Evolutionary conservation across 2,888 invertebrate genomes (phyloP).

Genomic region (Allophyes oxyacanthae): DNA sequence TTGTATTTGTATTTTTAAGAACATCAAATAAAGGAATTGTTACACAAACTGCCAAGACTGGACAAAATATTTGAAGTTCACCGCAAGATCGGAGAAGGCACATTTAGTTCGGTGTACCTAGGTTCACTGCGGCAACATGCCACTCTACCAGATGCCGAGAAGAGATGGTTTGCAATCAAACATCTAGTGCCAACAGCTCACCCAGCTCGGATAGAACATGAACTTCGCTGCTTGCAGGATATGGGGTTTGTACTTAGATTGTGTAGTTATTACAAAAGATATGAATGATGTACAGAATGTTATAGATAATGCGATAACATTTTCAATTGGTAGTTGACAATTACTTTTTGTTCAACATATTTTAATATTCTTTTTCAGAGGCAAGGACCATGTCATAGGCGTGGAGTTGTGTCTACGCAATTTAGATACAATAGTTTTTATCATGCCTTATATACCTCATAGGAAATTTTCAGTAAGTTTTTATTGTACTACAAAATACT

Average conservation of each 20-base stretch:
- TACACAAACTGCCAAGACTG: slow-evolving; percentile 89
- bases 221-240: slow-evolving; percentile 93
- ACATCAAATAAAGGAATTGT: slow-evolving; percentile 80
- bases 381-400: slow-evolving; percentile 94
- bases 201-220: slow-evolving; percentile 94
- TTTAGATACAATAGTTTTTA: slow-evolving; percentile 94
- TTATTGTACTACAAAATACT: too few species aligned
- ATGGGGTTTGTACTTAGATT: slow-evolving; percentile 91
- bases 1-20: slow-evolving; percentile 61
- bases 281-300: too few species aligned
- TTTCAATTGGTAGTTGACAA: too few species aligned
- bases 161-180: slow-evolving; percentile 94
- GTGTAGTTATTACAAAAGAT: too few species aligned
- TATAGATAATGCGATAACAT: too few species aligned
- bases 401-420: slow-evolving; percentile 94
- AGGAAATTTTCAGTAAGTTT: slow-evolving; percentile 92
- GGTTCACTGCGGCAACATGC: slow-evolving; percentile 90
- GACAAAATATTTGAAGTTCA: slow-evolving; percentile 91
- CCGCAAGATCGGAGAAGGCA: slow-evolving; percentile 94
- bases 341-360: neutral
- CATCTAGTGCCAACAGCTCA: slow-evolving; percentile 96
- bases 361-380: slow-evolving; percentile 87
- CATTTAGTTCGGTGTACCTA: slow-evolving; percentile 96
- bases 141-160: slow-evolving; percentile 73
- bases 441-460: slow-evolving; percentile 97